phyloP scores from a whole-genome alignment of 2,113 vertebrate genomes.

The Paedocypris sp. region DNA sequence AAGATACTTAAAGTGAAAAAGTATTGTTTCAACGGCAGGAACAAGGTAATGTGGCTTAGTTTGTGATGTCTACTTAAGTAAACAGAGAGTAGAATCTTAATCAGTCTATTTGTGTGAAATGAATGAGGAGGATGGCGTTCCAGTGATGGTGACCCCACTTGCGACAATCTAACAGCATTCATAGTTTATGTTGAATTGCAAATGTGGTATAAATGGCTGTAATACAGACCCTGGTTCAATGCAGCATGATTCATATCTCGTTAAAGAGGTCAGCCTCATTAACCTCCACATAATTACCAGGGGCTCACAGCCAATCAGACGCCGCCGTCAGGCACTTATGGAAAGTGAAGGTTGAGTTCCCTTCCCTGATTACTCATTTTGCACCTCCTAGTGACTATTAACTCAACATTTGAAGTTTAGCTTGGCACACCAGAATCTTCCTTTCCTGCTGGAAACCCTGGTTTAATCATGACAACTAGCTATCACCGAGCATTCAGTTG shows the following conservation, averaged over 20 bases:
- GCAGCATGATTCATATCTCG: constrained; percentile 16
- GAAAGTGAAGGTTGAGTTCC: background rate
- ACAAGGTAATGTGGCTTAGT: too few relatives aligned
- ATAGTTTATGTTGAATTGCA: background rate
- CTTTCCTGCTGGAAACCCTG: background rate
- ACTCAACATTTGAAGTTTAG: background rate
- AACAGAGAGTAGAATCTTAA: too few relatives aligned
- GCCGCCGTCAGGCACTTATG: background rate
- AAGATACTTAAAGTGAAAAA: too few relatives aligned
- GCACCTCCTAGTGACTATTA: background rate
- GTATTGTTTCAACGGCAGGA: too few relatives aligned
- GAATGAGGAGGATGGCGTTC: background rate
- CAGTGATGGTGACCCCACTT: background rate
- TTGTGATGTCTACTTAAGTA: too few relatives aligned
- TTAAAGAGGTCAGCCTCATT: constrained; percentile 27
- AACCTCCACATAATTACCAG: constrained; percentile 30
- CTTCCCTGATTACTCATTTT: background rate
- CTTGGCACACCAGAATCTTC: background rate
- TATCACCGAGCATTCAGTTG: background rate
- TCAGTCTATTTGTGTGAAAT: too few relatives aligned
- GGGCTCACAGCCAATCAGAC: background rate
- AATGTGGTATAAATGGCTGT: background rate
- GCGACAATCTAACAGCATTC: background rate
- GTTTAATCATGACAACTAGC: too few relatives aligned
- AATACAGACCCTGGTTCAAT: background rate